Evolutionary conservation across 1,140 invertebrate genomes (phyloP).

Genomic region (Bilobella aurantiaca): DNA sequence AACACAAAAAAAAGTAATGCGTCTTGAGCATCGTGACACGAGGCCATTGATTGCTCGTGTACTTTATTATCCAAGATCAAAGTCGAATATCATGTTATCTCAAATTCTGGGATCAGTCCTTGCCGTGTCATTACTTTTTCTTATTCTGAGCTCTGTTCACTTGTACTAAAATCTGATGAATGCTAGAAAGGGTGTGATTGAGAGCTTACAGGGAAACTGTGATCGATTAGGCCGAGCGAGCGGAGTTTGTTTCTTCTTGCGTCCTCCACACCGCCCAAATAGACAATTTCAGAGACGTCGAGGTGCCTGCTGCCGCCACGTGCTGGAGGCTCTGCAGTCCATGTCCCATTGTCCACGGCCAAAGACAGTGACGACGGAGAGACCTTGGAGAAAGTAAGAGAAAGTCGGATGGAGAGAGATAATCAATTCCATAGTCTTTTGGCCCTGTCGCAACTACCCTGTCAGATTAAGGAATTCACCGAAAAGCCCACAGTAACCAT

Average conservation of each 20-base stretch:
- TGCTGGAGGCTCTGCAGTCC: conserved; percentile 22
- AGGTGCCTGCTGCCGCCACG: conserved; percentile 30
- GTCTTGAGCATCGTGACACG: too few species aligned
- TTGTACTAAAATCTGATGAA: too few species aligned
- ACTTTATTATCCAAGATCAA: too few species aligned
- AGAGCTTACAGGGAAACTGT: conserved; percentile 35
- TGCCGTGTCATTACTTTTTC: too few species aligned
- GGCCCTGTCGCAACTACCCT: not conserved
- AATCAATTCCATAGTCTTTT: conserved; percentile 1
- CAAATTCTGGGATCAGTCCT: too few species aligned
- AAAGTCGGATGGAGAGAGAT: not conserved
- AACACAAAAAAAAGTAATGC: too few species aligned
- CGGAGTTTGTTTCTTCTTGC: conserved; percentile 36
- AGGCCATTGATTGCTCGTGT: too few species aligned
- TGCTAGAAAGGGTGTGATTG: not conserved
- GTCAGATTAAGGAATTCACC: not conserved
- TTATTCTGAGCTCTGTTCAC: too few species aligned
- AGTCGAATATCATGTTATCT: too few species aligned
- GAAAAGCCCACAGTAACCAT: not conserved
- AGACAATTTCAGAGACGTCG: conserved; percentile 34
- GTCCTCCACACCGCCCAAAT: conserved; percentile 37
- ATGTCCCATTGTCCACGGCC: conserved; percentile 32
- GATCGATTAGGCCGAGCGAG: conserved; percentile 31
- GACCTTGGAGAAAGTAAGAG: conserved; percentile 16
- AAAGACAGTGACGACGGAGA: conserved; percentile 28